phyloP scores from a whole-genome alignment of 2,113 vertebrate genomes.

The Vidua chalybeata region DNA sequence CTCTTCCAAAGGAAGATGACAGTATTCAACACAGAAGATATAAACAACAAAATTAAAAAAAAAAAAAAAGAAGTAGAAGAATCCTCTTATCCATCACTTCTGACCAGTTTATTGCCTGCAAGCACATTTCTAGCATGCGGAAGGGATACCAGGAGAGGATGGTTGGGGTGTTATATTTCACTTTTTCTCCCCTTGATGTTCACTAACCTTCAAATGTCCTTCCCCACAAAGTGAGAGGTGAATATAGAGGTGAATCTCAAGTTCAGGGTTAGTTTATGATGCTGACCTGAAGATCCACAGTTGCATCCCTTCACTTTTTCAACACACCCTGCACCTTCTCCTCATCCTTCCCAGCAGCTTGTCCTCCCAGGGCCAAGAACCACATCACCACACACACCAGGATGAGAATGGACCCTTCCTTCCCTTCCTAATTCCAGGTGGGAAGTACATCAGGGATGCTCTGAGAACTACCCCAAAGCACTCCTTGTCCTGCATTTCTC shows the following conservation, averaged over 20 bases:
- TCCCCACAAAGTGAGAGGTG: not conserved
- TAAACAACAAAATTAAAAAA: not conserved
- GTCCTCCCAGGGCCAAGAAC: not conserved
- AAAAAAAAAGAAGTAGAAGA: not conserved
- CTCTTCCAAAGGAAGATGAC: not conserved
- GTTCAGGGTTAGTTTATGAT: not conserved
- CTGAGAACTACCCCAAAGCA: not conserved
- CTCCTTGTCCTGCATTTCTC: not conserved
- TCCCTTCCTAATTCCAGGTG: not conserved
- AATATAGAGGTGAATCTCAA: not conserved
- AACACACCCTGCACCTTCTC: not conserved
- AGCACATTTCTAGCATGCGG: rapidly evolving
- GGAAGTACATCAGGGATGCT: not conserved
- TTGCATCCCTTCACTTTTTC: not conserved
- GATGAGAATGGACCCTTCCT: not conserved
- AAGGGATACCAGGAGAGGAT: not conserved
- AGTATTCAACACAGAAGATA: rapidly evolving
- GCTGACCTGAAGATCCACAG: not conserved
- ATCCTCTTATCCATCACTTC: not conserved
- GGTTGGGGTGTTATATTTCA: not conserved
- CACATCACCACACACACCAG: no score
- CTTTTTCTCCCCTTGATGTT: not conserved
- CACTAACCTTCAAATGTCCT: not conserved
- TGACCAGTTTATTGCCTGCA: not conserved
- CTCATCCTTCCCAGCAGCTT: not conserved